phyloP scores from a whole-genome alignment of 2,888 invertebrate genomes.

The Lasioglossum lativentre region DNA sequence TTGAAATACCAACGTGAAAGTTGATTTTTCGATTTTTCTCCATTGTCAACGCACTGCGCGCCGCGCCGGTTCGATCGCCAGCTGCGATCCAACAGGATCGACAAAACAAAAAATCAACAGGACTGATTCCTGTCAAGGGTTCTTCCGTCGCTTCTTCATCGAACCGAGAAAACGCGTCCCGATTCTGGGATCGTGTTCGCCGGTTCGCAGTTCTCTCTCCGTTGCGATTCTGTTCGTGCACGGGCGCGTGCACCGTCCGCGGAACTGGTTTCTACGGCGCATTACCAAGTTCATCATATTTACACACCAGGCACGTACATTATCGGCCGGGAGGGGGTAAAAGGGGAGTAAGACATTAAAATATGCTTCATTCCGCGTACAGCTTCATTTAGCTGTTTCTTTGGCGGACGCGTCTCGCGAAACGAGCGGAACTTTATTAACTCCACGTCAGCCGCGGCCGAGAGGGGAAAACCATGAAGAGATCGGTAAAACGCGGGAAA shows the following conservation, averaged over 20 bases:
- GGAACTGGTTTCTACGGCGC: constrained; percentile 69
- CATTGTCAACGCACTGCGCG: neutral
- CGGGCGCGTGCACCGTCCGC: constrained; percentile 37
- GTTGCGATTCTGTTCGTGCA: constrained; percentile 46
- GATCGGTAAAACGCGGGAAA: constrained; percentile 57
- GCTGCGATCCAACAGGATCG: neutral
- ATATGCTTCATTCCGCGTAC: constrained; percentile 73
- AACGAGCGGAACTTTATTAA: constrained; percentile 73
- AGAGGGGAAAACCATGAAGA: constrained; percentile 23
- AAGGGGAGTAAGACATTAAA: constrained; percentile 71
- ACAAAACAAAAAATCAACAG: constrained; percentile 20
- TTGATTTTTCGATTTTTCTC: too few relatives aligned
- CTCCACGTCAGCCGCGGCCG: constrained; percentile 60
- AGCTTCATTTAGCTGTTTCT: constrained; percentile 73
- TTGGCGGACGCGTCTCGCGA: constrained; percentile 58
- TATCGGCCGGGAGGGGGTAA: constrained; percentile 52
- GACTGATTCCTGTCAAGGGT: neutral
- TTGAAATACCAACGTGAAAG: too few relatives aligned
- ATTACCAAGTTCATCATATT: constrained; percentile 71
- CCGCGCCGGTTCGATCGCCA: neutral
- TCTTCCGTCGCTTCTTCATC: constrained; percentile 27
- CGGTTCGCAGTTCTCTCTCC: neutral
- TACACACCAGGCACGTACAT: constrained; percentile 73
- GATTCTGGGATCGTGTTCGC: constrained; percentile 9
- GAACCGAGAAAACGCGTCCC: constrained; percentile 27